Evolutionary conservation across 92 coral and sea anemone genomes (phyloP).

Genomic region (Nematostella vectensis): DNA sequence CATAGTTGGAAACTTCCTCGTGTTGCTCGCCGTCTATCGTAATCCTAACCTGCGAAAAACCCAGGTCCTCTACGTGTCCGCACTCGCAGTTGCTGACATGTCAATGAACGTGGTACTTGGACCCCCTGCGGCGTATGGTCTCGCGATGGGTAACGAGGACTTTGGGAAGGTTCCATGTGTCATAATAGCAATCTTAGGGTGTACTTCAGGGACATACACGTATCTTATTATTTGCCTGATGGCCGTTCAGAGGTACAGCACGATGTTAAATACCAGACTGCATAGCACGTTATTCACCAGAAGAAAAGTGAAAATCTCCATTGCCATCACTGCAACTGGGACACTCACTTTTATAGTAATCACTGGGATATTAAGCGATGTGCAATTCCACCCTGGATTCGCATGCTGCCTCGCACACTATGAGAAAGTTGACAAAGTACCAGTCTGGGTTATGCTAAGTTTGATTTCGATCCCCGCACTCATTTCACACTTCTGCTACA

Average conservation of each 20-base stretch:
- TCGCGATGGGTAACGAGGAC: background rate
- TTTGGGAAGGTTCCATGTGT: background rate
- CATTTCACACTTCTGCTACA: background rate
- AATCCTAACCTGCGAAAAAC: background rate
- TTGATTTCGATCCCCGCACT: background rate
- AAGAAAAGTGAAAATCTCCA: background rate
- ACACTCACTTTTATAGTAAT: background rate
- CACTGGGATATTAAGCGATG: background rate
- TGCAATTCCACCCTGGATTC: background rate
- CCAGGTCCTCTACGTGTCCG: background rate
- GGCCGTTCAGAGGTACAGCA: background rate
- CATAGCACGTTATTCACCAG: background rate
- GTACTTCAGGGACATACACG: background rate
- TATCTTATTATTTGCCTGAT: background rate
- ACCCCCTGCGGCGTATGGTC: background rate
- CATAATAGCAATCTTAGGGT: background rate
- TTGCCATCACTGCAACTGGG: background rate
- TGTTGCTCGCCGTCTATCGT: background rate
- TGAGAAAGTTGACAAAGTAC: background rate
- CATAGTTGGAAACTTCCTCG: background rate
- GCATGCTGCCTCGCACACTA: background rate
- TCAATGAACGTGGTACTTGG: background rate
- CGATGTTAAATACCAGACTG: background rate
- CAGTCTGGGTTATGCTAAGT: background rate
- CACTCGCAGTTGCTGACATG: background rate